These are phyloP conservation scores for Mus caroli DNA, from an alignment of 2,797 vertebrate genomes.

Conservation along the genomic window DNA sequence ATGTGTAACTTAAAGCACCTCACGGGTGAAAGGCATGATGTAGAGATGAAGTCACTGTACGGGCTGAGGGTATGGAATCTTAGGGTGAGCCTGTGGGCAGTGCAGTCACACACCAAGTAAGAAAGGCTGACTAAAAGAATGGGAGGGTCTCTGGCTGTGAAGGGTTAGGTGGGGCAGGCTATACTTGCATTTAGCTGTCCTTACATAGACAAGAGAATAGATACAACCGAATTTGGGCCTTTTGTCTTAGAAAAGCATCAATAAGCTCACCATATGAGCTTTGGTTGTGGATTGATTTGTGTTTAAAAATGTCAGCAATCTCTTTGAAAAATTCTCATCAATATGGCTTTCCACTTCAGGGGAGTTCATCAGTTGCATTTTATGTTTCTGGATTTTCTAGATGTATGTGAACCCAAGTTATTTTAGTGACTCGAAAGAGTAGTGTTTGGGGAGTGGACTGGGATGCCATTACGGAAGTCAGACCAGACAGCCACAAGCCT, in stretches of 20 bases:
- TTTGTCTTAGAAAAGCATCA: conserved; percentile 30
- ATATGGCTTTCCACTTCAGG: conserved; percentile 13
- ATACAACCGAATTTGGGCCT: not conserved
- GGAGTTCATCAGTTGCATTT: not conserved
- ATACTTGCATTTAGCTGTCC: not conserved
- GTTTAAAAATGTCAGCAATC: conserved; percentile 21
- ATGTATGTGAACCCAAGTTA: not conserved
- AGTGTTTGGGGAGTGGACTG: not conserved
- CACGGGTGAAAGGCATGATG: conserved; percentile 18
- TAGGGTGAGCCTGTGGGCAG: not conserved
- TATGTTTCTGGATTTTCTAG: conserved; percentile 45
- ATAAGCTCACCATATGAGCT: conserved; percentile 1
- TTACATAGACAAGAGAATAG: not conserved
- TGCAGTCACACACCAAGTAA: not conserved
- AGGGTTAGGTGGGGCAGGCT: not conserved
- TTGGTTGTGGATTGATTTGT: not conserved
- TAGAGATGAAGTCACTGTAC: not conserved
- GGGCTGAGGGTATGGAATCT: not conserved
- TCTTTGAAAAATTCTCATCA: conserved; percentile 3
- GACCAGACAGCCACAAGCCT: not conserved
- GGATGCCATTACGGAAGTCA: not conserved
- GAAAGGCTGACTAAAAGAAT: not conserved
- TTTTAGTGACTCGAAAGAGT: not conserved
- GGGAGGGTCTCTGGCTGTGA: too few species aligned
- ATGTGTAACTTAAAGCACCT: not conserved